phyloP scores from a whole-genome alignment of 1,140 invertebrate species.

The Argopecten irradians region DNA sequence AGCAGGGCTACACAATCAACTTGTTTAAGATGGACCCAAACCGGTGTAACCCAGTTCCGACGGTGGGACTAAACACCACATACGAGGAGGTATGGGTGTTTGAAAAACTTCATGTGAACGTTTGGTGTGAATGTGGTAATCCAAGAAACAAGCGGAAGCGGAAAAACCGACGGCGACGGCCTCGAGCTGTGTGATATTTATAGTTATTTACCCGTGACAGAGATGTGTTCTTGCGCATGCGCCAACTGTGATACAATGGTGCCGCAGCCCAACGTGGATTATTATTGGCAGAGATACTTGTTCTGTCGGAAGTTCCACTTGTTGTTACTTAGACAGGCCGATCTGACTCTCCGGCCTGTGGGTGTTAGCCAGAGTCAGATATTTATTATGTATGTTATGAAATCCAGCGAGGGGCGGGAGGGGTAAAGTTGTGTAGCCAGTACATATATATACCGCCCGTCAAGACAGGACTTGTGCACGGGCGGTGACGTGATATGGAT shows the following conservation, averaged over 20 bases:
- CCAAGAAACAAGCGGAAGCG: constrained; percentile 31
- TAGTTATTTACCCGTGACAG: background rate
- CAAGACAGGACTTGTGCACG: constrained; percentile 6
- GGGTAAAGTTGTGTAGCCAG: background rate
- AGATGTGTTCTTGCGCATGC: constrained; percentile 3
- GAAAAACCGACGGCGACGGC: constrained; percentile 27
- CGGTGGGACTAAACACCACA: constrained; percentile 54
- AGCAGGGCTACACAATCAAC: constrained; percentile 62
- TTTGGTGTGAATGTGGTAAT: constrained; percentile 63
- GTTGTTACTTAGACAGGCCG: background rate
- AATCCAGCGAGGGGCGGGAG: background rate
- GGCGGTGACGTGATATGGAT: constrained; percentile 4
- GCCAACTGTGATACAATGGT: constrained; percentile 20
- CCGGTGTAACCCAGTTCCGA: constrained; percentile 65
- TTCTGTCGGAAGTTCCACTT: background rate
- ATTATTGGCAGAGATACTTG: background rate
- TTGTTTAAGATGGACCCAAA: constrained; percentile 64
- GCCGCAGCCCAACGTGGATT: background rate
- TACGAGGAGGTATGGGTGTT: constrained; percentile 66
- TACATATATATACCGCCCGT: background rate
- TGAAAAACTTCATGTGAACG: constrained; percentile 57
- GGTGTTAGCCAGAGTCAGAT: background rate
- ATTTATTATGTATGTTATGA: constrained; percentile 23
- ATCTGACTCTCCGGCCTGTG: background rate
- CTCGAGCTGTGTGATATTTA: background rate